Base-by-base conservation (phyloP, 2,888 invertebrate species). In the Oasisia sp. region DNA sequence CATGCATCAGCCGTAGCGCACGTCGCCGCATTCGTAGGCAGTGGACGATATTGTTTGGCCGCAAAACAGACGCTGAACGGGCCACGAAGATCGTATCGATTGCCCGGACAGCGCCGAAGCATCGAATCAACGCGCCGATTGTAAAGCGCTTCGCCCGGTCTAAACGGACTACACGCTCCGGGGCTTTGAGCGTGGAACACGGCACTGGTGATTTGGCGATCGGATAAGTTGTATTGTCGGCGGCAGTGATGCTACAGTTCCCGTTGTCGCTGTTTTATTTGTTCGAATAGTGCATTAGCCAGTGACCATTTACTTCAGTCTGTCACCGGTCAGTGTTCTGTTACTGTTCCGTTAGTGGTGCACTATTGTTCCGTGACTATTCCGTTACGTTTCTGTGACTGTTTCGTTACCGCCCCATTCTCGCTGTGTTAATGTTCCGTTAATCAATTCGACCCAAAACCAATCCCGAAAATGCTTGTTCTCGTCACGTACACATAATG, bases 101-200 rank as follows among this genome's bases (percentile, higher is more conserved):
- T 27, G 74, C n/a, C 74, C 19, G 27, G 74, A 27, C 74, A 74
- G 74, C 74, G 50, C 3, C 74, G n/a, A 27, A 74, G 27, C 74
- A 74, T 19, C 74, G 74, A 74, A 74, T 74, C 74, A 74, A 74
- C 74, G n/a, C 74, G 74, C 19, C 74, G 74, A 74, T 74, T 74
- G 74, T 27, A n/a, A 74, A 74, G 19, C 74, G 74, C 74, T 50
- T 8, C 50, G 50, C 14, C 50, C 50, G 50, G 12, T 12, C 50
- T 74, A 74, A 74, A 19, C 74, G 74, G 7, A 38, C 38, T 38
- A 38, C 38, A 38, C 74, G 74, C n/a, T 5, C 5, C 27, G 74
- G 27, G 14, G 50, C 50, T 50, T 50, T 14, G 14, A 9, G 50
- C 50, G 14, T 14, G 50, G 74, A 19, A 74, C n/a, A 74, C n/a